A percentile compares a stretch with the other conserved stretches of the same genome.
These are phyloP conservation scores for Thamnophis sirtalis DNA, from an alignment of 2,113 vertebrate species.

Conservation along the genomic window DNA sequence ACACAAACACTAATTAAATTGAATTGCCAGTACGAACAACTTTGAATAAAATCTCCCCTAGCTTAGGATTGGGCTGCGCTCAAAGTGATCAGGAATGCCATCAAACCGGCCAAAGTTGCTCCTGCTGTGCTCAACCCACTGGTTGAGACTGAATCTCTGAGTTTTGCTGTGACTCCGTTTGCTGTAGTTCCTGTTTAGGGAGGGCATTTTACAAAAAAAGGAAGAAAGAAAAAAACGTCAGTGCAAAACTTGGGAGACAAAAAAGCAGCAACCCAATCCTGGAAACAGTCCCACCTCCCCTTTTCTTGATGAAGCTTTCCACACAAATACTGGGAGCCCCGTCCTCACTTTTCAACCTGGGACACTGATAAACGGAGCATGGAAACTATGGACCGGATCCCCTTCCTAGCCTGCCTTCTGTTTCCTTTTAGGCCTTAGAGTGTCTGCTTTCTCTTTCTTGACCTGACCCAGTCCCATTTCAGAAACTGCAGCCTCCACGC, in stretches of 20 bases:
- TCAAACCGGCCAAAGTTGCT: conserved; percentile 50
- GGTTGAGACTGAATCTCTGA: conserved; percentile 36
- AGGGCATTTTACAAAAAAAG: conserved; percentile 8
- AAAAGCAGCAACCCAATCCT: background rate
- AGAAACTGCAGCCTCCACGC: background rate
- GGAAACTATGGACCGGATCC: background rate
- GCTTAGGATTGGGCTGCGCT: background rate
- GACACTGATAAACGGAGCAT: background rate
- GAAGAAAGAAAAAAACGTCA: background rate
- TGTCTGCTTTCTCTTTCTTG: background rate
- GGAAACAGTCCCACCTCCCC: rapidly evolving
- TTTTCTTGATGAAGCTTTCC: background rate
- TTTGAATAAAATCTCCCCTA: background rate
- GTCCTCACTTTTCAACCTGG: background rate
- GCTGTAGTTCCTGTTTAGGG: conserved; percentile 52
- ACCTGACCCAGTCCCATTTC: background rate
- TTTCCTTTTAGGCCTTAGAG: background rate
- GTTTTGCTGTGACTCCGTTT: conserved; percentile 36
- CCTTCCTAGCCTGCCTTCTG: background rate
- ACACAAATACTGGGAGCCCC: background rate
- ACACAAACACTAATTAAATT: conserved; percentile 1
- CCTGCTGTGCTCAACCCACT: conserved; percentile 50
- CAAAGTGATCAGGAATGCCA: conserved; percentile 40
- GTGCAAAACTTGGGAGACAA: background rate
- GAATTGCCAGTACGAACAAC: background rate